phyloP scores from a whole-genome alignment of 1,140 invertebrate species.

The Maconellicoccus hirsutus region DNA sequence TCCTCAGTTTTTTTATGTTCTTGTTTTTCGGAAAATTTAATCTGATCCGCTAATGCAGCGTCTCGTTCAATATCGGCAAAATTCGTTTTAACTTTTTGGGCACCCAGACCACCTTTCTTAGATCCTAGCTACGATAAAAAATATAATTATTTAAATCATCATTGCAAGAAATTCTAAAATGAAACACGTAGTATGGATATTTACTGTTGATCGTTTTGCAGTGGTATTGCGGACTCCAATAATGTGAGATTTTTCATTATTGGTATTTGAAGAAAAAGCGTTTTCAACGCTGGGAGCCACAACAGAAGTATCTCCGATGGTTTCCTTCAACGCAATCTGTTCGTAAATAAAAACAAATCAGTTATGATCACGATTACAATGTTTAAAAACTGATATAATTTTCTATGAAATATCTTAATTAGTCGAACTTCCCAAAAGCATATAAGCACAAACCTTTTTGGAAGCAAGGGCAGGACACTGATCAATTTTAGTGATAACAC shows the following conservation, averaged over 20 bases:
- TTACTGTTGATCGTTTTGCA: neutral
- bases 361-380: too few relatives aligned
- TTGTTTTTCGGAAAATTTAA: constrained; percentile 42
- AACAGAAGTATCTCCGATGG: neutral
- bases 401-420: neutral
- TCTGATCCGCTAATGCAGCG: constrained; percentile 60
- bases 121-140: constrained; percentile 51
- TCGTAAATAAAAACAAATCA: neutral
- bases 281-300: neutral
- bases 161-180: neutral
- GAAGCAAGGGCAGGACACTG: neutral
- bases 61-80: constrained; percentile 92
- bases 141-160: neutral
- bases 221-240: neutral
- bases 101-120: constrained; percentile 85
- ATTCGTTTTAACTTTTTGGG: constrained; percentile 87
- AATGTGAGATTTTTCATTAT: neutral
- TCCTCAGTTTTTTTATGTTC: constrained; percentile 30
- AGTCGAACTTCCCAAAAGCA: neutral
- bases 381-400: too few relatives aligned
- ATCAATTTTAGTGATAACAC: neutral
- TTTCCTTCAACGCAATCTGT: neutral
- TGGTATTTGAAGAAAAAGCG: neutral
- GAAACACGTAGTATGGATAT: neutral
- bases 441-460: constrained; percentile 3